phyloP scores from a whole-genome alignment of 2,113 vertebrate species.

The Lanius ludovicianus region DNA sequence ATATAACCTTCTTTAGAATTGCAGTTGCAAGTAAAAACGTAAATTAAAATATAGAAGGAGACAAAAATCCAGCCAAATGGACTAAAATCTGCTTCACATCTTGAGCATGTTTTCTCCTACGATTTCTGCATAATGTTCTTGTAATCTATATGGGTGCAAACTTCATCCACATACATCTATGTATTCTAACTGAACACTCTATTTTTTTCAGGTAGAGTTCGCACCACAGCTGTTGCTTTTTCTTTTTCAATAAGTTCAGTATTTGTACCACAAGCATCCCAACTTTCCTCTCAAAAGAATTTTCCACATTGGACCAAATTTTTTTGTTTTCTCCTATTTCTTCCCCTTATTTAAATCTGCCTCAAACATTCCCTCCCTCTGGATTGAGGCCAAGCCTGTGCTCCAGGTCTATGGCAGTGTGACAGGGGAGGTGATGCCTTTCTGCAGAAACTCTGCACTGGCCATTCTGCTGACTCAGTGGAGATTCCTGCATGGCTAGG shows the following conservation, averaged over 20 bases:
- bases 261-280: not conserved
- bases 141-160: not conserved
- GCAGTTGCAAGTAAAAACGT: not conserved
- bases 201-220: not conserved
- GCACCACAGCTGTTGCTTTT: not conserved
- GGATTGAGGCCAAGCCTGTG: not conserved
- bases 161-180: not conserved
- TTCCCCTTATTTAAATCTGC: not conserved
- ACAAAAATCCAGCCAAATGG: not conserved
- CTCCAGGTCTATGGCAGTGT: not conserved
- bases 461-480: not conserved
- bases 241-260: not conserved
- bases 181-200: not conserved
- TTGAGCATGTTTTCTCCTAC: not conserved
- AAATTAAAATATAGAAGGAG: not conserved
- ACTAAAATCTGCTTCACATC: not conserved
- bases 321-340: not conserved
- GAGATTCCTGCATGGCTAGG: not conserved
- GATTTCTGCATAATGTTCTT: not conserved
- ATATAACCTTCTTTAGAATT: not conserved
- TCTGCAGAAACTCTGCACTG: not conserved
- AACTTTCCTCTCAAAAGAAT: not conserved
- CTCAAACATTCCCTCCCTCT: not conserved
- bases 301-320: not conserved
- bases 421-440: not conserved